phyloP scores from a whole-genome alignment of 1,140 invertebrate genomes.

The Arctopsyche grandis region DNA sequence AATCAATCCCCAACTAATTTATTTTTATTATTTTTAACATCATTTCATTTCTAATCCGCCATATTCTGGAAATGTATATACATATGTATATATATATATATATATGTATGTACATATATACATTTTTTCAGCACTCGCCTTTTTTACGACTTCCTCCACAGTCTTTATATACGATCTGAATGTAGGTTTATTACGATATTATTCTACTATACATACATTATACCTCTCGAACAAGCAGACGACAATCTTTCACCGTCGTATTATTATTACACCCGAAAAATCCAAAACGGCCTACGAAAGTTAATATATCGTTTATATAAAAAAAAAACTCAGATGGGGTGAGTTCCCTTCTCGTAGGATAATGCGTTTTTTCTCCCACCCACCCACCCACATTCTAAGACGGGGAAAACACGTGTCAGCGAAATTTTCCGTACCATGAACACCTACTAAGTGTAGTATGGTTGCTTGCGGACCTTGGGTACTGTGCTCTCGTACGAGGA shows the following conservation, averaged over 20 bases:
- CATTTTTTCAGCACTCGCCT: not conserved
- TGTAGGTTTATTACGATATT: slow-evolving; percentile 4
- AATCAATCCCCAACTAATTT: no score
- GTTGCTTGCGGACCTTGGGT: not conserved
- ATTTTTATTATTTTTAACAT: no score
- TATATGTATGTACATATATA: not conserved
- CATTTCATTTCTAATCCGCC: no score
- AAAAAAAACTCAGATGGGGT: no score
- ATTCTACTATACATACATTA: not conserved
- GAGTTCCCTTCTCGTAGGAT: no score
- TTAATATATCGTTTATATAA: not conserved
- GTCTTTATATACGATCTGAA: not conserved
- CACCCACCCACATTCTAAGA: not conserved
- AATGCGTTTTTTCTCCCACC: not conserved
- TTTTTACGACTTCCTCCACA: slow-evolving; percentile 1
- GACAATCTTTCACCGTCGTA: not conserved
- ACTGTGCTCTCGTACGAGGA: not conserved
- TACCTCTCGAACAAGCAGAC: not conserved
- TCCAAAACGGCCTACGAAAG: not conserved
- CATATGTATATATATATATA: no score
- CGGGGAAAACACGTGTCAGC: not conserved
- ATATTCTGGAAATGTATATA: no score
- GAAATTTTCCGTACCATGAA: not conserved
- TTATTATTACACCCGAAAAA: not conserved
- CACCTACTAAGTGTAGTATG: not conserved